Base-by-base conservation (phyloP, 2,888 invertebrate species). In the Scaptomyza parva region DNA sequence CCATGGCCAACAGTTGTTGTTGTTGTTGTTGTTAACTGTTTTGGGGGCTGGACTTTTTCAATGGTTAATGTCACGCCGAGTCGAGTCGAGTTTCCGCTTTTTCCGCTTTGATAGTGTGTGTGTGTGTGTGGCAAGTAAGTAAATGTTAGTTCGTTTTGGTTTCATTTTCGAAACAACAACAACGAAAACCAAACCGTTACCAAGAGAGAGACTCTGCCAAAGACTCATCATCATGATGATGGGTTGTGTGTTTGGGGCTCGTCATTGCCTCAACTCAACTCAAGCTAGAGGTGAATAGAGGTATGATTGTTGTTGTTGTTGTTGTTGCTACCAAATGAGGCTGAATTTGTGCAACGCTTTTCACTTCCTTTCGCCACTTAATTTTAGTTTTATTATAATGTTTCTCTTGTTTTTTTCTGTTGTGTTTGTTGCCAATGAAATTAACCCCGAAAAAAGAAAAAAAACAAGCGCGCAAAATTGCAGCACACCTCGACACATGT, bases 351-450 rank as follows among this genome's bases (percentile, higher is more conserved):
- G 41, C 45, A 54, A 30, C 69, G 76, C 72, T 79, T 84, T 86
- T 74, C 85, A 76, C 85, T 86, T 81, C 85, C 81, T 80, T 74
- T 86, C 66, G 84, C 70, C 87, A 70, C 63, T 70, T 70, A 62
- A 70, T 66, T 78, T 78, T 51, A 55, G 68, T 76, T 67, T 70
- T 67, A 74, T 74, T 61, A 74, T 70, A 61, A 62, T 63, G 24
- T 44, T 53, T 63, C 14, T 28, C 33, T 24, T 33, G 30, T 40
- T 41, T 33, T 50, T 48, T 30, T 22, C 7, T 43, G 33, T 24
- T 22, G 7, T 50, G 11, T 54, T 48, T 69, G 50, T 63, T 24
- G 64, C 61, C 62, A 50, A 68, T 74, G 59, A 72, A 75, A 75
- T 78, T 64, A 70, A 67, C 59, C 67, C 58, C 58, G 41, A 65